A percentile compares a stretch with the other conserved stretches of the same genome.
phyloP scores from a whole-genome alignment of 2,113 vertebrate genomes.

The Melanerpes aurifrons region DNA sequence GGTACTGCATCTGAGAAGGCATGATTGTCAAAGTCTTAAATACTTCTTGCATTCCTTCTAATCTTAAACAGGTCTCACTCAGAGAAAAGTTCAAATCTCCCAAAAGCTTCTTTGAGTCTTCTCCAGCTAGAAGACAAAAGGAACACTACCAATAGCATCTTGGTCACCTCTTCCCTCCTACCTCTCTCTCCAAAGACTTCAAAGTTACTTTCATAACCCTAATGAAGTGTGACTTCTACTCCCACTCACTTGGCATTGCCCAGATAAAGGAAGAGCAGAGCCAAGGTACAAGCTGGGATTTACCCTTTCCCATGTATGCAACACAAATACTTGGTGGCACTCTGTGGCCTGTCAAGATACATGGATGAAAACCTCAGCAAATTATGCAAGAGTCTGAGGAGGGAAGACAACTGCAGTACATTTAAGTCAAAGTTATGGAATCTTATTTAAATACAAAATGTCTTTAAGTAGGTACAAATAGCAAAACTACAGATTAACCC shows the following conservation, averaged over 20 bases:
- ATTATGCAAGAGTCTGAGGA: not conserved
- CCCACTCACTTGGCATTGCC: not conserved
- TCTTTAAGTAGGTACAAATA: not conserved
- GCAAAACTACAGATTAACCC: not conserved
- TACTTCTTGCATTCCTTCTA: not conserved
- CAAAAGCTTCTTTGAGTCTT: not conserved
- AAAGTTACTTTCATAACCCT: not conserved
- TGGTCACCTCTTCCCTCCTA: not conserved
- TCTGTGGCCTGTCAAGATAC: rapidly evolving
- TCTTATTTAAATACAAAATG: not conserved
- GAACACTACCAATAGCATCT: not conserved
- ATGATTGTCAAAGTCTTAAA: not conserved
- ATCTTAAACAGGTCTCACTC: not conserved
- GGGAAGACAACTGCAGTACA: not conserved
- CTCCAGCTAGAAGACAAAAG: not conserved
- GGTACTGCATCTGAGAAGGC: not conserved
- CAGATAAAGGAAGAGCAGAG: not conserved
- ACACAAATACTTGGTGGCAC: not conserved
- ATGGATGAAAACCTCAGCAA: not conserved
- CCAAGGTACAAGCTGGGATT: not conserved
- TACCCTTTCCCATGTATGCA: not conserved
- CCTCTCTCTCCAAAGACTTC: not conserved
- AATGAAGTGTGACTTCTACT: not conserved
- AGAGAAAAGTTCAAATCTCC: not conserved
- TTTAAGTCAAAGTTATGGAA: not conserved